Base-by-base conservation (phyloP, 1,140 invertebrate genomes). In the Orius laevigatus region DNA sequence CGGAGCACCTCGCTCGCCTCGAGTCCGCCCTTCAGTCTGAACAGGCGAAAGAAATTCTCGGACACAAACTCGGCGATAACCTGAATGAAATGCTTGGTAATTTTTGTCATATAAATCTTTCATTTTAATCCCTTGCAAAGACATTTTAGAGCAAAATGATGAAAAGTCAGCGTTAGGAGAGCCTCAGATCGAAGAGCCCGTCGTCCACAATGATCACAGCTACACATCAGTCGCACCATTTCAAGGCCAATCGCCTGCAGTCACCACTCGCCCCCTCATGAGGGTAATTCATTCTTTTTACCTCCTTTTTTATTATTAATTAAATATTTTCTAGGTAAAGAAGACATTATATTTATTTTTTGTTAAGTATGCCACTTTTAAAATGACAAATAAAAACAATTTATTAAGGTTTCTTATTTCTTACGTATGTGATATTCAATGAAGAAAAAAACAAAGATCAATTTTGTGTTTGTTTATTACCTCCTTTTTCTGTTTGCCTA, bases 11-110 rank as follows among this genome's bases (percentile, higher is more conserved):
- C 48, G 66, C 70, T 53, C 63, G 66, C 51, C 57, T 75, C 31
- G 72, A 74, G 57, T 70, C 70, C 42, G 71, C 71, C 16, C 53
- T 76, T 3, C 67, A 71, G 49, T 74, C 70, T 16, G 72, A 75
- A 60, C 66, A 74, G 53, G 73, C 71, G 3, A 71, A 69, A 49
- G 67, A 72, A 56, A 70, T 76, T 49, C 60, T 76, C 16, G 71
- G 71, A 25, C 69, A 71, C 57, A 72, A 71, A 60, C 66, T 72
- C 33, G 66, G 64, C 19, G 55, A 50, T n/a, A 70, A 70, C 58
- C 65, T 70, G 35, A 65, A 65, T 31, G 45, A 20, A 18, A 70
- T 70, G 68, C 61, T 70, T 42, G 68, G 67, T 70, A 59, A 53
- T 48, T 57, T 16, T 46, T 47, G 33, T 5, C 47, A 43, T 40